These are phyloP conservation scores for Campylomormyrus tamandua DNA, from an alignment of 2,113 vertebrate species.

Conservation along the genomic window DNA sequence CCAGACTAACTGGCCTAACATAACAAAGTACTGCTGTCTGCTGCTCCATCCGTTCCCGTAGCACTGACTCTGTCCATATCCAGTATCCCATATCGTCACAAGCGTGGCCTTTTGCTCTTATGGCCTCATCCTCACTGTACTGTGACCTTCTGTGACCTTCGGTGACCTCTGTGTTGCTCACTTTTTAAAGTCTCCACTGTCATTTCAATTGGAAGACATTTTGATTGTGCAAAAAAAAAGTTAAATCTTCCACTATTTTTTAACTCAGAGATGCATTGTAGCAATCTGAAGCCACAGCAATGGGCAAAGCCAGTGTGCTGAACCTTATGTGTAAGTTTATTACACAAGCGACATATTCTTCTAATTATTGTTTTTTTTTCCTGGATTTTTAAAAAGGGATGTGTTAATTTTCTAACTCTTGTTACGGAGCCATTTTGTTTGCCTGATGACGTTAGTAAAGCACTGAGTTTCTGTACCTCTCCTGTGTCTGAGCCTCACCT, in stretches of 20 bases:
- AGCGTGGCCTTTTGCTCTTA: conserved; percentile 68
- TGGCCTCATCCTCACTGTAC: conserved; percentile 46
- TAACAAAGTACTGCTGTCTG: background rate
- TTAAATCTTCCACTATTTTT: conserved; percentile 61
- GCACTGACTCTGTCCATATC: conserved; percentile 16
- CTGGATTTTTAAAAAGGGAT: conserved; percentile 66
- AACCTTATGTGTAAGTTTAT: conserved; percentile 68
- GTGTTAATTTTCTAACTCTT: conserved; percentile 67
- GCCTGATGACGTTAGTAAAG: conserved; percentile 79
- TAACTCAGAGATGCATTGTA: conserved; percentile 62
- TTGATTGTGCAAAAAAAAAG: conserved; percentile 48
- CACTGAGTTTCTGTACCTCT: conserved; percentile 79
- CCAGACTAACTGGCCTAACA: background rate
- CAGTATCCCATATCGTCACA: conserved; percentile 47
- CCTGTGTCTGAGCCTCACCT: conserved; percentile 79
- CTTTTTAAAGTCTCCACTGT: conserved; percentile 58
- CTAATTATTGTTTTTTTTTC: conserved; percentile 77
- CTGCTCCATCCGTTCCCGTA: background rate
- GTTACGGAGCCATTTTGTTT: conserved; percentile 62
- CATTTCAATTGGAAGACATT: conserved; percentile 52
- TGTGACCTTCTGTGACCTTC: conserved; percentile 44
- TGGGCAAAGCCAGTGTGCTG: conserved; percentile 64
- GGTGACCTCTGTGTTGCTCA: conserved; percentile 40
- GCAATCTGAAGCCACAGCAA: conserved; percentile 59
- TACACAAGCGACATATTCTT: conserved; percentile 72